phyloP scores from a whole-genome alignment of 2,113 vertebrate species.

The Ptyas mucosa region DNA sequence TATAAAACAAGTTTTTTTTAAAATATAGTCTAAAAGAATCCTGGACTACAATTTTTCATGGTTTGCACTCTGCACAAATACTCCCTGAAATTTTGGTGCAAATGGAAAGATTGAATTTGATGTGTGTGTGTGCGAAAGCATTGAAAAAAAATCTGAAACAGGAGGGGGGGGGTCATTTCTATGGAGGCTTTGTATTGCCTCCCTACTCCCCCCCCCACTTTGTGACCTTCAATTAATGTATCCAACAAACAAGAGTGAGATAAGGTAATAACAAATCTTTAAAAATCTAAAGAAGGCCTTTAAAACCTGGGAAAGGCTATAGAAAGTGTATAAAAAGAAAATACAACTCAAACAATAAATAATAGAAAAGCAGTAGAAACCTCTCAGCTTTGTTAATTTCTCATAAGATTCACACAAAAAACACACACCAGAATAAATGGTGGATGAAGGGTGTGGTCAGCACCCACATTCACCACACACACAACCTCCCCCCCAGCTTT shows the following conservation, averaged over 20 bases:
- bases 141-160: neutral
- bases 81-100: neutral
- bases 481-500: neutral
- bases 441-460: neutral
- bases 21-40: neutral
- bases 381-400: neutral
- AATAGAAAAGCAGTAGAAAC: neutral
- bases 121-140: neutral
- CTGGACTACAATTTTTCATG: neutral
- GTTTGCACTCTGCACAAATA: neutral
- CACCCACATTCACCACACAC: neutral
- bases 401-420: neutral
- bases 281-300: neutral
- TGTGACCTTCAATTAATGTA: neutral
- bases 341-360: neutral
- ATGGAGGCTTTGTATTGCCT: neutral
- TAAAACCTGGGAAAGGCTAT: neutral
- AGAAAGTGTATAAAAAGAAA: neutral
- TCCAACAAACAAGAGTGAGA: neutral
- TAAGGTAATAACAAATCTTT: neutral
- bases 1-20: neutral
- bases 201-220: accelerated
- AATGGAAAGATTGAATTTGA: neutral
- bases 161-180: neutral
- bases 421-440: neutral